These are phyloP conservation scores for Eospalax fontanierii DNA, from an alignment of 2,797 vertebrate genomes.

Conservation along the genomic window DNA sequence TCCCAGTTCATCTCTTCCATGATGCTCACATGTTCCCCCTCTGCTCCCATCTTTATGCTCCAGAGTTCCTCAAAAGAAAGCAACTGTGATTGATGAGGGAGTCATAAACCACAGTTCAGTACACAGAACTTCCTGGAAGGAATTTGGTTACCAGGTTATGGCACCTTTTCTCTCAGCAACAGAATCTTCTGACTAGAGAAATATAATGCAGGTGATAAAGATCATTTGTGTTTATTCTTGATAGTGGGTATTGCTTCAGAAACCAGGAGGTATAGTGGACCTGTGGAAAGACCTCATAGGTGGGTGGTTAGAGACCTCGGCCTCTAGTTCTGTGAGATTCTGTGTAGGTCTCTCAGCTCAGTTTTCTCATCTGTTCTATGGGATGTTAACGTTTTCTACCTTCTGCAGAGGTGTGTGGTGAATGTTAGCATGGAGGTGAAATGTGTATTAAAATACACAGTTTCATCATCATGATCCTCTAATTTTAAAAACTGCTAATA, in stretches of 20 bases:
- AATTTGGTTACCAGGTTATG: background rate
- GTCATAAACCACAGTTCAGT: background rate
- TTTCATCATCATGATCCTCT: background rate
- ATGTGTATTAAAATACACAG: background rate
- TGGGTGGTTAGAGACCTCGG: background rate
- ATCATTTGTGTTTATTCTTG: background rate
- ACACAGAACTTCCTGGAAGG: background rate
- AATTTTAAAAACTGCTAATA: background rate
- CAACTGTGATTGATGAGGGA: background rate
- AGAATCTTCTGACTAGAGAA: constrained; percentile 14
- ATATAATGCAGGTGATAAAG: background rate
- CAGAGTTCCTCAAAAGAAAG: background rate
- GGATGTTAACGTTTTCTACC: background rate
- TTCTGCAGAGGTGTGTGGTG: background rate
- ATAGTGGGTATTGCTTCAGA: constrained; percentile 18
- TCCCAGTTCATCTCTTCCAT: background rate
- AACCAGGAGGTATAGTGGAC: background rate
- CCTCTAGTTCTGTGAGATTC: background rate
- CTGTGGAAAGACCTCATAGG: background rate
- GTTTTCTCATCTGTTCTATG: background rate
- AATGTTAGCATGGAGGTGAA: background rate
- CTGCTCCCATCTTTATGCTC: background rate
- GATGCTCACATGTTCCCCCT: background rate
- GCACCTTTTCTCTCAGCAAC: background rate
- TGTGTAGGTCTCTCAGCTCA: background rate